Conservation (phyloP, 2,888 invertebrate species). For the Eristalinus aeneus region DNA sequence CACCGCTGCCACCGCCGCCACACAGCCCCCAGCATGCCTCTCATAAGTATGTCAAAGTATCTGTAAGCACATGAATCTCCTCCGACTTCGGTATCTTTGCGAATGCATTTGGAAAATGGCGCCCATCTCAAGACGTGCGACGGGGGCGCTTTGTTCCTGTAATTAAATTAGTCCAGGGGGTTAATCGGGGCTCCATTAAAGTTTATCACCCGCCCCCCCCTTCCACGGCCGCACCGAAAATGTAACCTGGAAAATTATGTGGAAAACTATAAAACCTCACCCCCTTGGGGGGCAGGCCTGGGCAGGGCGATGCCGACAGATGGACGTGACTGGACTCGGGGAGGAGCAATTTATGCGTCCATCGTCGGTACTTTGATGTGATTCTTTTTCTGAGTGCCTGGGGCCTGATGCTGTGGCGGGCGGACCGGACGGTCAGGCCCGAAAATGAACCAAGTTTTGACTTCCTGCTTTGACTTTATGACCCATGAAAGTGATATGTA, state of each 20-base stretch:
- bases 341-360: conserved; percentile 58
- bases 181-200: conserved; percentile 68
- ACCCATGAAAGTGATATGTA: conserved; percentile 58
- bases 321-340: conserved; percentile 67
- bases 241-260: conserved; percentile 70
- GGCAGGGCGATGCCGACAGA: conserved; percentile 31
- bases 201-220: conserved; percentile 57
- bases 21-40: conserved; percentile 5
- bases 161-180: conserved; percentile 69
- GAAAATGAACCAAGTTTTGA: neutral
- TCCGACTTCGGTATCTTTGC: conserved; percentile 26
- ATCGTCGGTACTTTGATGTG: conserved; percentile 39
- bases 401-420: neutral
- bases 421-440: neutral
- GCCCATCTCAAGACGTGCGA: conserved; percentile 39
- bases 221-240: conserved; percentile 50
- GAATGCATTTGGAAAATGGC: conserved; percentile 58
- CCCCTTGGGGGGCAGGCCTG: neutral
- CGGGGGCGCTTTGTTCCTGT: conserved; percentile 37
- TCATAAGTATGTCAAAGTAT: conserved; percentile 68
- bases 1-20: neutral
- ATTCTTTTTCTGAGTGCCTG: conserved; percentile 26
- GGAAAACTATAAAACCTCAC: conserved; percentile 66
- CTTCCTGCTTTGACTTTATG: conserved; percentile 51
- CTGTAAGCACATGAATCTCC: conserved; percentile 43